Evolutionary conservation across 2,113 vertebrate species (phyloP).

Genomic region (Rhombomys opimus): DNA sequence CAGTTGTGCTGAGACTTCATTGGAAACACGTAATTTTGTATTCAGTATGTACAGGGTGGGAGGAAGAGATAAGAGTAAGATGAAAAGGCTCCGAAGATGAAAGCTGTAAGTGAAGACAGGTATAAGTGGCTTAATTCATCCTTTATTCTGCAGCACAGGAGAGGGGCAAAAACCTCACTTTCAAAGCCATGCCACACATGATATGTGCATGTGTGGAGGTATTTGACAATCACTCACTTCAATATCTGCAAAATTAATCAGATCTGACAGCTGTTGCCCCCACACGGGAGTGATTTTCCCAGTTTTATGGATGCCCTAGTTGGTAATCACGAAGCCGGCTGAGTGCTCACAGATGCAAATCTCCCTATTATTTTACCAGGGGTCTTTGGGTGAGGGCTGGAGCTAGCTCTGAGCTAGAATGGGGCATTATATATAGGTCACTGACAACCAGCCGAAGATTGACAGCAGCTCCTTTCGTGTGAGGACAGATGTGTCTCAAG

Average conservation of each 20-base stretch:
- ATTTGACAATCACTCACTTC: not conserved
- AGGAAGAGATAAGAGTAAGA: conserved; percentile 60
- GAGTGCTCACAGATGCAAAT: conserved; percentile 3
- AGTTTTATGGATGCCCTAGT: not conserved
- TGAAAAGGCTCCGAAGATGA: conserved; percentile 61
- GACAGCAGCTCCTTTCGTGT: not conserved
- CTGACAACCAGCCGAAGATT: not conserved
- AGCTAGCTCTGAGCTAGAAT: not conserved
- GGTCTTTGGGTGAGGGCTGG: not conserved
- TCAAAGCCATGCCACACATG: conserved; percentile 11
- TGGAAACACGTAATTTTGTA: conserved; percentile 47
- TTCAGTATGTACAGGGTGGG: conserved; percentile 25
- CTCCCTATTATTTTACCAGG: not conserved
- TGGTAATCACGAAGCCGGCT: not conserved
- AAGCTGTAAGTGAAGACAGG: conserved; percentile 40
- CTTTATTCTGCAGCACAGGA: not conserved
- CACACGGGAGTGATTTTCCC: not conserved
- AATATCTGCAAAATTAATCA: conserved; percentile 27
- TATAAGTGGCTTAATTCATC: conserved; percentile 60
- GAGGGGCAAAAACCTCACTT: not conserved
- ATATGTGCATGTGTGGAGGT: not conserved
- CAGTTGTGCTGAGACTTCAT: conserved; percentile 8
- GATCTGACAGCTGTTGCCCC: not conserved
- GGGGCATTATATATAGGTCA: not conserved
- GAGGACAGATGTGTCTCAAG: not conserved